phyloP scores from a whole-genome alignment of 2,797 vertebrate genomes.

The Forpus xanthops region DNA sequence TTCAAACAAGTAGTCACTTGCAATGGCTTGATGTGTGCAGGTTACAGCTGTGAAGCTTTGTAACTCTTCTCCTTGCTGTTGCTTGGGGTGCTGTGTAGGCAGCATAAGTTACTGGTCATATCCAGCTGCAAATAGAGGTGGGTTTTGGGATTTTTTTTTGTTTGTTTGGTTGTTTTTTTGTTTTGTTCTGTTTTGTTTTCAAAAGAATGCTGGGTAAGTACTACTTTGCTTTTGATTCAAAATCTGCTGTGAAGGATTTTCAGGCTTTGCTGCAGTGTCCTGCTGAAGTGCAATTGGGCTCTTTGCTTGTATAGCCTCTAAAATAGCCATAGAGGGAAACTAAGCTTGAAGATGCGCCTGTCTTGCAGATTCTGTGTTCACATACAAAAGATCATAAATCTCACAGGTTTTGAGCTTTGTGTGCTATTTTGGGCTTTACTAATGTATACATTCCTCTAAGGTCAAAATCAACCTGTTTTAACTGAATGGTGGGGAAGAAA shows the following conservation, averaged over 20 bases:
- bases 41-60: background rate
- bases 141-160: background rate
- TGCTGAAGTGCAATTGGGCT: background rate
- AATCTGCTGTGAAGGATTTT: background rate
- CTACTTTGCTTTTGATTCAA: background rate
- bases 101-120: background rate
- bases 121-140: background rate
- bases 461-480: background rate
- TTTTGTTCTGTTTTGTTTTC: background rate
- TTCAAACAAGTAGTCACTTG: background rate
- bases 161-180: background rate
- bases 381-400: background rate
- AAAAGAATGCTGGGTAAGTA: background rate
- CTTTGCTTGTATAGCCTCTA: background rate
- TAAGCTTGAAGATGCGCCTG: background rate
- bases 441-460: background rate
- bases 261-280: background rate
- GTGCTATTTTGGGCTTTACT: background rate
- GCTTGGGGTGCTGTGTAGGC: background rate
- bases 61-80: background rate
- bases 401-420: background rate
- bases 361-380: background rate
- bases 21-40: background rate
- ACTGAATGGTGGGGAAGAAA: background rate
- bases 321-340: background rate